A percentile compares a stretch with the other conserved stretches of the same genome.
phyloP scores from a whole-genome alignment of 2,888 invertebrate species.

The Salticus scenicus region DNA sequence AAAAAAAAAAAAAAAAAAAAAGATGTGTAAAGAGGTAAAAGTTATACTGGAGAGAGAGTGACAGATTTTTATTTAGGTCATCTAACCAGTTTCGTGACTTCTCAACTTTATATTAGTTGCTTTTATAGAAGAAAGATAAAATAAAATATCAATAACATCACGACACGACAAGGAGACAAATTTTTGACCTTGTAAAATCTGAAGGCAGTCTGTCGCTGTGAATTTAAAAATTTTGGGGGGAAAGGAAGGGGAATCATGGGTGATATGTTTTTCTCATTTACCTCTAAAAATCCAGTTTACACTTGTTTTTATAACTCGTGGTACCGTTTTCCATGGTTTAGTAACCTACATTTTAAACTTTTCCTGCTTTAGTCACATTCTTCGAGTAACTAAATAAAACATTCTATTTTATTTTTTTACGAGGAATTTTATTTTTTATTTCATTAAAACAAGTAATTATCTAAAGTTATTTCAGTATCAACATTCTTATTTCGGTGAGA shows the following conservation, averaged over 20 bases:
- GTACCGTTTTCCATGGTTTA: conserved; percentile 36
- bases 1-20: conserved; percentile 14
- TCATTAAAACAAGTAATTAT: no score
- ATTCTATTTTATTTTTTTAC: no score
- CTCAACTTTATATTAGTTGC: conserved; percentile 18
- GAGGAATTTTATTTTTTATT: no score
- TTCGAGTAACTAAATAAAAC: neutral
- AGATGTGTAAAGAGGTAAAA: neutral
- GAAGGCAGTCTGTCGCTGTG: conserved; percentile 19
- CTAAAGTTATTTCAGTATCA: no score
- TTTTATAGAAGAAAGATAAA: no score
- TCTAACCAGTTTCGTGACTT: conserved; percentile 56
- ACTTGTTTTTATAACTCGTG: conserved; percentile 59
- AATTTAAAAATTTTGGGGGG: neutral
- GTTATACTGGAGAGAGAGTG: conserved; percentile 34
- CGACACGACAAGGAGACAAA: conserved; percentile 20
- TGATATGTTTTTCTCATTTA: conserved; percentile 12
- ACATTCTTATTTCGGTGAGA: no score
- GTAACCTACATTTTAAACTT: conserved; percentile 52
- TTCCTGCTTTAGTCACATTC: conserved; percentile 32
- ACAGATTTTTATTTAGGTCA: conserved; percentile 47
- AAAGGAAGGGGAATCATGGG: neutral
- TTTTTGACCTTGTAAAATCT: conserved; percentile 52
- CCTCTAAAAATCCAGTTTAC: conserved; percentile 53
- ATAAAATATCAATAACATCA: conserved; percentile 37